Percentiles rank a stretch among this genome's conserved stretches.
Evolutionary conservation across 2,797 vertebrate genomes (phyloP).

Genomic region (Enteromius anoplus): DNA sequence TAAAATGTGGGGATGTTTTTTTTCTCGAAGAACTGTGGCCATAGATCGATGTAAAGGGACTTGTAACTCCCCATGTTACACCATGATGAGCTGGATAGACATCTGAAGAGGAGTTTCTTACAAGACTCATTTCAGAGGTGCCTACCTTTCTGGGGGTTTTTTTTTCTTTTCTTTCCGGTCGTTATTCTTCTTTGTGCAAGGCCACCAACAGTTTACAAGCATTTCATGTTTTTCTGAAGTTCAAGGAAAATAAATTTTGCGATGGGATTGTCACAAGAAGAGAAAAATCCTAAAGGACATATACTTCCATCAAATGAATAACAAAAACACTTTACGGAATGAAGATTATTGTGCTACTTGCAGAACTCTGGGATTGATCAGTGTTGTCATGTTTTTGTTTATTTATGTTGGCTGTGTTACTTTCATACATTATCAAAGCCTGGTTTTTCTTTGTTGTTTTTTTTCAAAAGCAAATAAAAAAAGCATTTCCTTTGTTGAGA

Average conservation of each 20-base stretch:
- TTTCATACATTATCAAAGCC: conserved; percentile 79
- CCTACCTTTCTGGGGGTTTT: conserved; percentile 72
- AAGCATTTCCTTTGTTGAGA: background rate
- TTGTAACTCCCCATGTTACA: conserved; percentile 76
- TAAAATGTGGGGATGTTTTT: conserved; percentile 66
- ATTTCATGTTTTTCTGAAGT: conserved; percentile 86
- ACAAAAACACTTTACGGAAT: conserved; percentile 86
- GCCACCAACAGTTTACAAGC: conserved; percentile 95
- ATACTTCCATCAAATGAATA: conserved; percentile 84
- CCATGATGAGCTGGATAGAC: conserved; percentile 64
- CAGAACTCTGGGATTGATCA: conserved; percentile 98
- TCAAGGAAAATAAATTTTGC: conserved; percentile 76
- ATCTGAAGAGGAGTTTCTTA: conserved; percentile 73
- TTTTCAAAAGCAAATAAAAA: conserved; percentile 14
- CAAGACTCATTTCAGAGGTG: conserved; percentile 80
- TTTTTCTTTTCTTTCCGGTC: conserved; percentile 54
- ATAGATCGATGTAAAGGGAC: conserved; percentile 86
- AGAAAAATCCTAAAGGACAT: conserved; percentile 68
- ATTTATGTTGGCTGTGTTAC: conserved; percentile 76
- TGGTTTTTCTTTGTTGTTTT: conserved; percentile 80
- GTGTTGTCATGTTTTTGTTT: conserved; percentile 80
- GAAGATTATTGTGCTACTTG: conserved; percentile 89
- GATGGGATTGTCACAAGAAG: conserved; percentile 69
- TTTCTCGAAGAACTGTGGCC: conserved; percentile 87
- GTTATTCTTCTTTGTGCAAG: conserved; percentile 68